These are phyloP conservation scores for Oreocharis arfaki DNA, from an alignment of 2,113 vertebrate genomes.

Conservation along the genomic window DNA sequence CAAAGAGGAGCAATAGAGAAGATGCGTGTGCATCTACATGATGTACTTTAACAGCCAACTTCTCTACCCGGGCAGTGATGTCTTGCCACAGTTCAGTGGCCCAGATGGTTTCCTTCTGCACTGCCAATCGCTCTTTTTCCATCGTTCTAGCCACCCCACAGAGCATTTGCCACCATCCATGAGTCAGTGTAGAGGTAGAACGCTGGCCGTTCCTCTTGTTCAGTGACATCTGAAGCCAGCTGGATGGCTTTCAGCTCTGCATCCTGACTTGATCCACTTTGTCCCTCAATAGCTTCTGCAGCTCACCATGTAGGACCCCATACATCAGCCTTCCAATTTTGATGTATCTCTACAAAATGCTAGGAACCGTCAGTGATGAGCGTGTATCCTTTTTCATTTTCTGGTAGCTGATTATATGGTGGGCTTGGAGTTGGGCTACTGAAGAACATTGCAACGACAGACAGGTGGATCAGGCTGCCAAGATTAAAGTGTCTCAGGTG, in stretches of 20 bases:
- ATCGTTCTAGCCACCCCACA: neutral
- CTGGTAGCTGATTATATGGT: neutral
- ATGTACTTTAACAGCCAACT: neutral
- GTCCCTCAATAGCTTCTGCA: neutral
- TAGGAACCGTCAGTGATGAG: neutral
- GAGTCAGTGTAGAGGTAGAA: neutral
- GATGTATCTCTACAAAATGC: neutral
- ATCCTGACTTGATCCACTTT: neutral
- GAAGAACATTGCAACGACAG: fast-evolving
- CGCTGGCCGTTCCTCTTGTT: neutral
- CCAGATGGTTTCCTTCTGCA: neutral
- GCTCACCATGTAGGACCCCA: neutral
- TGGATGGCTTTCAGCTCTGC: neutral
- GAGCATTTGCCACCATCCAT: neutral
- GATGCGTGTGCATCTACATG: neutral
- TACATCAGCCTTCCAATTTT: neutral
- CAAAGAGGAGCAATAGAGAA: neutral
- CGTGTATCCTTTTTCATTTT: neutral
- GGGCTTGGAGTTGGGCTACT: neutral
- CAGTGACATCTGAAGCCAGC: neutral
- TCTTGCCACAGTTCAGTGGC: neutral
- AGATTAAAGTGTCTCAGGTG: neutral
- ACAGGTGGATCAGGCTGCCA: neutral
- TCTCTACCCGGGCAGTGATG: neutral
- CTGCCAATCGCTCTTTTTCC: neutral